These are phyloP conservation scores for Eleutherodactylus coqui DNA, from an alignment of 2,797 vertebrate genomes.

Conservation along the genomic window DNA sequence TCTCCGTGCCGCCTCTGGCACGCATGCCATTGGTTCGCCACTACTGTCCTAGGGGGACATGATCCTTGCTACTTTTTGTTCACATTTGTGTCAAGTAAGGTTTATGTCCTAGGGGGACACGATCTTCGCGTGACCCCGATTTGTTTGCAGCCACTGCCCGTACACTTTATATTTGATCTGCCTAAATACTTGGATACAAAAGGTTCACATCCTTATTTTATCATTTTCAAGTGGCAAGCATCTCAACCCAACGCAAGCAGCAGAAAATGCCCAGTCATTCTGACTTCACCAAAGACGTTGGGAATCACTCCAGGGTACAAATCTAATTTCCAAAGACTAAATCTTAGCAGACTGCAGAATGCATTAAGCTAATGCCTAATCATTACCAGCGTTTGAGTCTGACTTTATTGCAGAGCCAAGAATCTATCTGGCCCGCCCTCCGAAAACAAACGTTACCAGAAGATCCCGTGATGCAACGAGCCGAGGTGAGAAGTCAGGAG, in stretches of 20 bases:
- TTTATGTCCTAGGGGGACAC: too few species aligned
- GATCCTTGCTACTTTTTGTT: too few species aligned
- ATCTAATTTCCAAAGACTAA: slow-evolving; percentile 59
- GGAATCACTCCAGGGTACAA: slow-evolving; percentile 60
- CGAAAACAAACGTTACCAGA: slow-evolving; percentile 35
- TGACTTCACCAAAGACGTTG: slow-evolving; percentile 60
- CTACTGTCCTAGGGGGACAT: too few species aligned
- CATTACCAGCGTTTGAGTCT: slow-evolving; percentile 55
- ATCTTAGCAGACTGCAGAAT: slow-evolving; percentile 59
- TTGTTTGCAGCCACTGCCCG: neutral
- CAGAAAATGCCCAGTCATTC: slow-evolving; percentile 60
- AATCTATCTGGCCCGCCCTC: slow-evolving; percentile 37
- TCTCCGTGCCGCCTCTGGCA: too few species aligned
- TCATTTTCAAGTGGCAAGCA: slow-evolving; percentile 27
- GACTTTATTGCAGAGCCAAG: slow-evolving; percentile 40
- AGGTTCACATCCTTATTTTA: slow-evolving; percentile 6
- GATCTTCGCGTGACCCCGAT: neutral
- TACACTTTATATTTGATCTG: neutral
- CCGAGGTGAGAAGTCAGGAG: neutral
- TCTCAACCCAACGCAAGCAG: slow-evolving; percentile 34
- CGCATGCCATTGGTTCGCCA: too few species aligned
- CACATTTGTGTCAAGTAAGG: too few species aligned
- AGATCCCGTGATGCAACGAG: neutral
- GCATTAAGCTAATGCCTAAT: slow-evolving; percentile 62
- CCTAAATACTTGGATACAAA: neutral